phyloP scores from a whole-genome alignment of 2,888 invertebrate genomes.

The Gari tellinella region DNA sequence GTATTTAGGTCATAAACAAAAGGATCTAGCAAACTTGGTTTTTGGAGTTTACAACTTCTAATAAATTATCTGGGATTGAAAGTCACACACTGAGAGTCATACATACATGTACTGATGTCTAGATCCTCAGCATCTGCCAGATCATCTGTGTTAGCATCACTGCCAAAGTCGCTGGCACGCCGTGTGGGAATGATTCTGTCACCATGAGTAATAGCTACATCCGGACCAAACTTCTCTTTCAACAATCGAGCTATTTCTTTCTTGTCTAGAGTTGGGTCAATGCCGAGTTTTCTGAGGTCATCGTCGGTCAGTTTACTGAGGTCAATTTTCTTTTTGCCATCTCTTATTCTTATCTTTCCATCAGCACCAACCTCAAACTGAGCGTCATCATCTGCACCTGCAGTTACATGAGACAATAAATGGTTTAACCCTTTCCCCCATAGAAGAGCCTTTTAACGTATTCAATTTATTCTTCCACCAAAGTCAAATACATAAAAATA shows the following conservation, averaged over 20 bases:
- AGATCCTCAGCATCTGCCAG: conserved; percentile 83
- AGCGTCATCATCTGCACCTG: conserved; percentile 57
- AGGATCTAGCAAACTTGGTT: no score
- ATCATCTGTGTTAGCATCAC: conserved; percentile 81
- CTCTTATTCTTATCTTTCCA: conserved; percentile 79
- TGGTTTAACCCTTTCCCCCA: no score
- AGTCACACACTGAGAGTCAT: no score
- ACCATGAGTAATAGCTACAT: conserved; percentile 75
- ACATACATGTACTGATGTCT: conserved; percentile 81
- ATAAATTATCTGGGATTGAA: no score
- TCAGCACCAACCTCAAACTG: conserved; percentile 71
- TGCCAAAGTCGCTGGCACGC: conserved; percentile 79
- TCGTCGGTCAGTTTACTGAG: conserved; percentile 81
- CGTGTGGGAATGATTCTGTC: conserved; percentile 79
- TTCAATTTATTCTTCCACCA: no score
- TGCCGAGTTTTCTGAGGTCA: conserved; percentile 80
- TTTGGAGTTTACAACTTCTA: no score
- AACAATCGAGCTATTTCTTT: conserved; percentile 81
- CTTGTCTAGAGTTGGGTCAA: conserved; percentile 82
- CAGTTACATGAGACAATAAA: no score
- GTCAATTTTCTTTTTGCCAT: conserved; percentile 83
- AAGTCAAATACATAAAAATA: no score
- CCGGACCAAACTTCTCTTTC: conserved; percentile 82
- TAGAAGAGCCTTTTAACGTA: no score
- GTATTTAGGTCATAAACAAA: no score